phyloP scores from a whole-genome alignment of 2,888 invertebrate species.

The Callyntrura guangdongensis region DNA sequence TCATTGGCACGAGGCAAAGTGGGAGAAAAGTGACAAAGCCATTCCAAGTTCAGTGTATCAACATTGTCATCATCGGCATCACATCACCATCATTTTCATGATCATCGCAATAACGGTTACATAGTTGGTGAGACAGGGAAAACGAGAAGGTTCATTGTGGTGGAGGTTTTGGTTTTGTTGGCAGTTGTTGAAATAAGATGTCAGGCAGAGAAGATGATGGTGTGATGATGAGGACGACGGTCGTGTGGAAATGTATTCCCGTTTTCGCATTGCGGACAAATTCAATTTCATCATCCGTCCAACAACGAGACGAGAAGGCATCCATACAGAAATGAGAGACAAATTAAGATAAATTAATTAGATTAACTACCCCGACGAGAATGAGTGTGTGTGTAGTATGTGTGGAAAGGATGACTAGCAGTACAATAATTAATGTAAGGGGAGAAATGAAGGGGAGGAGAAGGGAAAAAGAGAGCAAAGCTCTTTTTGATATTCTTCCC shows the following conservation, averaged over 20 bases:
- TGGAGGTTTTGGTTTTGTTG: conserved; percentile 42
- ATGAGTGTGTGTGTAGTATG: conserved; percentile 8
- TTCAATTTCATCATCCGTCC: conserved; percentile 69
- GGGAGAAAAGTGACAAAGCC: conserved; percentile 27
- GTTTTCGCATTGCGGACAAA: conserved; percentile 80
- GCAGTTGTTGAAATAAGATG: conserved; percentile 60
- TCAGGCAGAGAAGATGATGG: conserved; percentile 11
- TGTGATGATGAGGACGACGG: background rate
- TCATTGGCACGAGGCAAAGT: conserved; percentile 73
- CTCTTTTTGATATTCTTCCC: conserved; percentile 48
- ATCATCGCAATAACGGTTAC: conserved; percentile 31
- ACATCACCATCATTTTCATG: conserved; percentile 47
- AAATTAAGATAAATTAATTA: conserved; percentile 81
- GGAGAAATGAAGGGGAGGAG: background rate
- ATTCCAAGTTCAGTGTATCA: conserved; percentile 52
- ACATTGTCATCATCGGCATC: conserved; percentile 54
- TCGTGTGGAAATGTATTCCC: conserved; percentile 12
- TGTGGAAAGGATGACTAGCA: conserved; percentile 61
- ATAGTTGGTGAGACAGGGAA: conserved; percentile 4
- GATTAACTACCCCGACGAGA: conserved; percentile 68
- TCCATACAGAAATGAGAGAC: conserved; percentile 70
- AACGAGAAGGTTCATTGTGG: background rate
- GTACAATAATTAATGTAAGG: conserved; percentile 69
- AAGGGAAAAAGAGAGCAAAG: conserved; percentile 15
- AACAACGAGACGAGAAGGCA: conserved; percentile 23